Evolutionary conservation across 1,140 invertebrate species (phyloP), one percentile per base, ranked within the genome.

Genomic region (Danaus plexippus): DNA sequence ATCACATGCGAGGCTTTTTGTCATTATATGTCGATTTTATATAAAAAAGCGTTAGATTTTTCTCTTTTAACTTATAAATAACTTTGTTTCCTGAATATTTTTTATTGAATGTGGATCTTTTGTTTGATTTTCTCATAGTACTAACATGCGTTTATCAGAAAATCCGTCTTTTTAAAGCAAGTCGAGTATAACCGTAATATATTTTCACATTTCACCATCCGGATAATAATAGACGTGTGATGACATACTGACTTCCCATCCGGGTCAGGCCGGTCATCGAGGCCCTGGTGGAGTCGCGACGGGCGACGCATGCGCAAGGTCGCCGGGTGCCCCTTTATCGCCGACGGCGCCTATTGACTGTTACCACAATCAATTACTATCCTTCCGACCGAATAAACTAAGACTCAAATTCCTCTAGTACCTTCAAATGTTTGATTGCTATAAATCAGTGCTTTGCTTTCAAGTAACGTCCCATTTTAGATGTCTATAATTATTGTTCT

Each of bases 221-320:
- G 43, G 44, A 45, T 56, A 60, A 52, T 51, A 54, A 56, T 47
- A 52, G 47, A 55, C 51, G 15, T 43, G 50, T 52, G 49, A 46
- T 61, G 59, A 61, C 59, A 61, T 61, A 61, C 43, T 61, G 59
- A 61, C 59, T 61, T 52, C 56, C 49, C 54, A 56, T 61, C 54
- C 59, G 54, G 59, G 59, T 61, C 54, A 61, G 48, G 45, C 41
- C 56, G 59, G 59, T 55, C 55, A 50, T 48, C 47, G 41, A 53
- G 62, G 60, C 63, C 63, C 63, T 65, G 61, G 57, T 59, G 52
- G 47, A 50, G 66, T 47, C 61, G 68, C 66, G 70, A 63, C 73
- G 57, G 61, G 48, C 67, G 71, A 71, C 77, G 77, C 77, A 69
- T 66, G 75, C 74, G 73, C 80, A 85, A 85, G 81, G 81, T 85